Evolutionary conservation across 1,140 invertebrate genomes (phyloP).

Genomic region (Conus ventricosus): DNA sequence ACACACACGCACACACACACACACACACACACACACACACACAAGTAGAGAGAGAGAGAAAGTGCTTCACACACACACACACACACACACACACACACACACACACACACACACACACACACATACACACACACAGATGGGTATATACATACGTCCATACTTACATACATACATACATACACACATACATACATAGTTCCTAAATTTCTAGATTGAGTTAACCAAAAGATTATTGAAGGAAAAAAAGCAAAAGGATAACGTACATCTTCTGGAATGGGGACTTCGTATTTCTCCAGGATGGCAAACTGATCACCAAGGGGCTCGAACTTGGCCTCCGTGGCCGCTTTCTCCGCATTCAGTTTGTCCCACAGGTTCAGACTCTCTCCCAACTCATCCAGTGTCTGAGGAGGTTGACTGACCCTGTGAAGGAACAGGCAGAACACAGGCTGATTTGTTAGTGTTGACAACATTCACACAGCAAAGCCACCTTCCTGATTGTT

Average conservation of each 20-base stretch:
- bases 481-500: too few relatives aligned
- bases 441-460: not conserved
- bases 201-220: too few relatives aligned
- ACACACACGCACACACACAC: too few relatives aligned
- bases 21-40: too few relatives aligned
- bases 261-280: slow-evolving; percentile 70
- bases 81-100: too few relatives aligned
- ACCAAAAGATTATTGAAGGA: too few relatives aligned
- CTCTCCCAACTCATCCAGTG: slow-evolving; percentile 75
- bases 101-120: too few relatives aligned
- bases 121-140: too few relatives aligned
- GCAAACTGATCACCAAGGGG: slow-evolving; percentile 83
- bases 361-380: slow-evolving; percentile 79
- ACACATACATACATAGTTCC: not conserved
- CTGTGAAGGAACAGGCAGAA: slow-evolving; percentile 48
- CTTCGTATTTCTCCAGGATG: slow-evolving; percentile 82
- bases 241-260: slow-evolving; percentile 19
- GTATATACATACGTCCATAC: not conserved
- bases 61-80: too few relatives aligned
- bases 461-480: too few relatives aligned
- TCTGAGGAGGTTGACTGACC: slow-evolving; percentile 73
- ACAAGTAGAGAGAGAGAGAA: too few relatives aligned
- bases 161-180: not conserved
- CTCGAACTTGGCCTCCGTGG: slow-evolving; percentile 82
- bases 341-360: slow-evolving; percentile 79